These are phyloP conservation scores for Plectropomus leopardus DNA, from an alignment of 2,113 vertebrate genomes.

Conservation along the genomic window DNA sequence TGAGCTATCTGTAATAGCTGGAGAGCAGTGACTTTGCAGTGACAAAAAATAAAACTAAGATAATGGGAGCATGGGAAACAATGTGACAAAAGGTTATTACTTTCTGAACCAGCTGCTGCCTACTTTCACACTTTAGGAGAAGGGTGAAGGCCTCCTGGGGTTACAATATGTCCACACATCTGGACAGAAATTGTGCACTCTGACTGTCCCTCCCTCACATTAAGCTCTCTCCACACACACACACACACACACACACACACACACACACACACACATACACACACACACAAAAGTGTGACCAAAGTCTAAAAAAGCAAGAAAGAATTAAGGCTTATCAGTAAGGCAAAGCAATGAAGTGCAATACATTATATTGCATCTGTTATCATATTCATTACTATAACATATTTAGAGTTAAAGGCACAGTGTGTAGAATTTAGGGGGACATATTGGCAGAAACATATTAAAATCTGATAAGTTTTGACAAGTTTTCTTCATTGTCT, in stretches of 20 bases:
- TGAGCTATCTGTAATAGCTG: constrained; percentile 56
- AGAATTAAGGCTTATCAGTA: neutral
- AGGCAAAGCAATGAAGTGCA: no score
- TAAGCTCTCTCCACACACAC: neutral
- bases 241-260: neutral
- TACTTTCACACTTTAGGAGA: constrained; percentile 62
- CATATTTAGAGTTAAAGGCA: neutral
- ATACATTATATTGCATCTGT: neutral
- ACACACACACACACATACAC: neutral
- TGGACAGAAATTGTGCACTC: constrained; percentile 58
- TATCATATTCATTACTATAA: neutral
- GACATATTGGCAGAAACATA: no score
- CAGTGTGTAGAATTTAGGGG: no score
- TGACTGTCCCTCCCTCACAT: constrained; percentile 6
- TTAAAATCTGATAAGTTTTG: no score
- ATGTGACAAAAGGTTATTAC: constrained; percentile 73
- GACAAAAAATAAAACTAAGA: constrained; percentile 35
- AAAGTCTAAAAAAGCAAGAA: neutral
- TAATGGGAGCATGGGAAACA: constrained; percentile 53
- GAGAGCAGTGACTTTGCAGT: constrained; percentile 66
- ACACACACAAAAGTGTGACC: neutral
- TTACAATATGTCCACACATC: constrained; percentile 82
- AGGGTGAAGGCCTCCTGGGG: constrained; percentile 71
- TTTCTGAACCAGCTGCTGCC: constrained; percentile 66
- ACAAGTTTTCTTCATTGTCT: no score